Percentiles rank a stretch among this genome's conserved stretches.
Conservation (phyloP, 2,888 invertebrate species). For the Sceliomorpha sp. region DNA sequence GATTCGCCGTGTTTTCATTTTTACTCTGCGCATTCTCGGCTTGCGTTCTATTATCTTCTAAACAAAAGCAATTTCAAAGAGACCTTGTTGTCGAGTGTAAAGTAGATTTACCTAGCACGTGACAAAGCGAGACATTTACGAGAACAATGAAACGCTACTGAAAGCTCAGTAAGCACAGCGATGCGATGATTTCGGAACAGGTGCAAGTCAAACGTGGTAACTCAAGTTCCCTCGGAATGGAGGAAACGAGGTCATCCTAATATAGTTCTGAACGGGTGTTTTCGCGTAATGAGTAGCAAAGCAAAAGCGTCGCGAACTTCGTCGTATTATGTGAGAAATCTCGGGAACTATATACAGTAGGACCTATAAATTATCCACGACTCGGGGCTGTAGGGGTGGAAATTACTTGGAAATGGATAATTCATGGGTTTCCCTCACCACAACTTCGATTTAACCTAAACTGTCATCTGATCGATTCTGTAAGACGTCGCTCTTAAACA, state of each 20-base stretch:
- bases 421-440: too few relatives aligned
- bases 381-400: too few relatives aligned
- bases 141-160: conserved; percentile 49
- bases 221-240: conserved; percentile 37
- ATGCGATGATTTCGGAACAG: conserved; percentile 47
- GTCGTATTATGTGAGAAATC: conserved; percentile 13
- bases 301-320: conserved; percentile 15
- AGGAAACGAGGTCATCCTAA: conserved; percentile 56
- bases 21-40: conserved; percentile 1
- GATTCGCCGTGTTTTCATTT: background rate
- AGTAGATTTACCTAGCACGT: conserved; percentile 50
- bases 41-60: conserved; percentile 18
- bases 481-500: too few relatives aligned
- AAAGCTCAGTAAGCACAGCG: conserved; percentile 29
- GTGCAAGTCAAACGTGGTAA: conserved; percentile 49
- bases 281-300: conserved; percentile 47
- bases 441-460: too few relatives aligned
- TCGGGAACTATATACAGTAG: conserved; percentile 21
- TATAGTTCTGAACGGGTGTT: conserved; percentile 48
- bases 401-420: too few relatives aligned
- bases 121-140: conserved; percentile 52
- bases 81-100: conserved; percentile 42
- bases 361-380: too few relatives aligned
- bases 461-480: too few relatives aligned
- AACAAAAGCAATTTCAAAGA: conserved; percentile 42